Conservation (phyloP, 2,797 vertebrate species). For the Sebastes goodei region DNA sequence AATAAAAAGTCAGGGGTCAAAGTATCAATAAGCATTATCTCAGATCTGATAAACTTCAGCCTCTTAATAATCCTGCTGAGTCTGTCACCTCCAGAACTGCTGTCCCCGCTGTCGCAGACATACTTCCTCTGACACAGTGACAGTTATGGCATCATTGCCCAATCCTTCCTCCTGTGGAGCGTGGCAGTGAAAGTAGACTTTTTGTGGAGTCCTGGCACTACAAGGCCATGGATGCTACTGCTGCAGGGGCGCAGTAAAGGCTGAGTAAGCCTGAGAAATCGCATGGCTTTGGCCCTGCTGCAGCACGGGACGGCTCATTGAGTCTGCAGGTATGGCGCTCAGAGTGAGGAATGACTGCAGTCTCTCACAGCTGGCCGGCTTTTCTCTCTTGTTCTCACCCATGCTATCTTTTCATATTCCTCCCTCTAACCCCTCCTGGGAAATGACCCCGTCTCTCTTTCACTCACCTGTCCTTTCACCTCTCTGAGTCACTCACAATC, state of each 20-base stretch:
- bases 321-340: constrained; percentile 71
- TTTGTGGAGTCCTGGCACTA: constrained; percentile 52
- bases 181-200: constrained; percentile 56
- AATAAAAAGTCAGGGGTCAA: background rate
- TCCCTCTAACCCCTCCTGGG: constrained; percentile 16
- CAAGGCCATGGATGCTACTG: constrained; percentile 42
- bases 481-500: constrained; percentile 8
- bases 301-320: constrained; percentile 73
- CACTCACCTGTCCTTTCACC: constrained; percentile 27
- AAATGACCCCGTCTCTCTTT: constrained; percentile 19
- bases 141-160: constrained; percentile 61
- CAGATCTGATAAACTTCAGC: constrained; percentile 14
- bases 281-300: constrained; percentile 64
- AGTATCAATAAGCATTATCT: background rate
- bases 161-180: constrained; percentile 64
- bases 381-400: constrained; percentile 32
- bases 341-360: constrained; percentile 79
- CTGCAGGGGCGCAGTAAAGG: constrained; percentile 52
- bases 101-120: constrained; percentile 17
- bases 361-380: constrained; percentile 63
- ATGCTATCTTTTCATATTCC: constrained; percentile 41
- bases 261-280: constrained; percentile 75
- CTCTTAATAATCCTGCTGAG: constrained; percentile 33
- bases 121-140: constrained; percentile 56
- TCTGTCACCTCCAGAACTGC: constrained; percentile 30